These are phyloP conservation scores for Protodeltote pygarga DNA, from an alignment of 2,888 invertebrate genomes.

Conservation along the genomic window DNA sequence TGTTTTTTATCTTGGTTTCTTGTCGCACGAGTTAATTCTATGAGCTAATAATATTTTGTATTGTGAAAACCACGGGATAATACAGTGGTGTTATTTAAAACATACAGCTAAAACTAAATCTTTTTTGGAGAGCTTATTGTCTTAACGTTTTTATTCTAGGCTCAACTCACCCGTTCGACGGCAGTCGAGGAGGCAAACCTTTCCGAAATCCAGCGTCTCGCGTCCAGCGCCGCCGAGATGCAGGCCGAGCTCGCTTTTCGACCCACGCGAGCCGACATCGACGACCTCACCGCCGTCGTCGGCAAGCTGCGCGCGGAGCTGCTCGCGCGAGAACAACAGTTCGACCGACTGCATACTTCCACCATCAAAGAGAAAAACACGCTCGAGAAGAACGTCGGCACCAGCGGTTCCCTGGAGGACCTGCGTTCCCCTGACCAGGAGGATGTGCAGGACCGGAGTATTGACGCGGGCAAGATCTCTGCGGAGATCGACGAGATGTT, in stretches of 20 bases:
- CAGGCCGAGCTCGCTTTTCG: conserved; percentile 87
- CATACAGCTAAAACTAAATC: too few relatives aligned
- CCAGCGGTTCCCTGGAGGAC: conserved; percentile 59
- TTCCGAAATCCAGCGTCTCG: conserved; percentile 86
- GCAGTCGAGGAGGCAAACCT: conserved; percentile 86
- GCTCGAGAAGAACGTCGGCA: conserved; percentile 52
- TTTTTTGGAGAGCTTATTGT: neutral
- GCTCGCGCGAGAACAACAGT: conserved; percentile 54
- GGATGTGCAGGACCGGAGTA: conserved; percentile 43
- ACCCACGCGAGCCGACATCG: conserved; percentile 86
- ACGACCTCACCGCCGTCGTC: conserved; percentile 83
- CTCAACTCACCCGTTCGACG: conserved; percentile 74
- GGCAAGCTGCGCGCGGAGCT: conserved; percentile 67
- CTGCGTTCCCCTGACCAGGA: conserved; percentile 38
- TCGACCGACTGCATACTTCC: conserved; percentile 55
- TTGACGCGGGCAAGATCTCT: conserved; percentile 74
- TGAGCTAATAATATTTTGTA: too few relatives aligned
- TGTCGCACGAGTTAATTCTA: too few relatives aligned
- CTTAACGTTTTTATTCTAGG: conserved; percentile 56
- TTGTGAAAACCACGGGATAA: too few relatives aligned
- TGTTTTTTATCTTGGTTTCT: too few relatives aligned
- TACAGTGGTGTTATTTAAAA: too few relatives aligned
- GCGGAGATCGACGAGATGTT: conserved; percentile 83
- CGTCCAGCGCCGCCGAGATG: conserved; percentile 80
- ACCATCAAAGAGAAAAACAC: conserved; percentile 42